A percentile compares a stretch with the other conserved stretches of the same genome.
Evolutionary conservation across 1,140 invertebrate species (phyloP).

Genomic region (Pissodes strobi): DNA sequence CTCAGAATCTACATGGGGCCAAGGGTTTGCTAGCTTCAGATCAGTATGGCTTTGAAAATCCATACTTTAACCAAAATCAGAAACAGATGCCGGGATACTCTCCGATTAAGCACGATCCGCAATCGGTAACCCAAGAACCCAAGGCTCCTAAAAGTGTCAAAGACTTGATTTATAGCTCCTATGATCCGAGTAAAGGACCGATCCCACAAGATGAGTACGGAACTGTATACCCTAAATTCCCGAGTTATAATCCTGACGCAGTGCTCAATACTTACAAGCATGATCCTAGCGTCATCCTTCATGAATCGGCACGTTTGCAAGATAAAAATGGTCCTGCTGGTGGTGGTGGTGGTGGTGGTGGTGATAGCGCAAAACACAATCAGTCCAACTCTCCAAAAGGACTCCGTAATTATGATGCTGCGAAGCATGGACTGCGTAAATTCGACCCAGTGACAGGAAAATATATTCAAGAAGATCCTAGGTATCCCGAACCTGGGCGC

Average conservation of each 20-base stretch:
- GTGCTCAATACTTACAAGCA: slow-evolving; percentile 18
- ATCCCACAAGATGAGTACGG: not conserved
- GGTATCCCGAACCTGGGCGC: not conserved
- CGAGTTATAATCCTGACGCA: not conserved
- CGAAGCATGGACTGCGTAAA: not conserved
- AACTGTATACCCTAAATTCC: not conserved
- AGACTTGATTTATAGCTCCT: slow-evolving; percentile 42
- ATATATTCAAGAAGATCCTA: not conserved
- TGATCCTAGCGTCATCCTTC: slow-evolving; percentile 8
- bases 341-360: not conserved
- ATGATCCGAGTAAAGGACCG: slow-evolving; percentile 27
- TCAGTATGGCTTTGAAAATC: slow-evolving; percentile 27
- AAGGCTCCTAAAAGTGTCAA: slow-evolving; percentile 35
- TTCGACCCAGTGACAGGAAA: not conserved
- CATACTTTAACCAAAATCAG: slow-evolving; percentile 21
- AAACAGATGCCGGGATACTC: slow-evolving; percentile 23
- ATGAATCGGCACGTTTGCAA: not conserved
- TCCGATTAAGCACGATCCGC: slow-evolving; percentile 21
- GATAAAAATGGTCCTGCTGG: not conserved
- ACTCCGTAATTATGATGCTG: no score
- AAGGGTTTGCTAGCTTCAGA: not conserved
- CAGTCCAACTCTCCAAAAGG: not conserved
- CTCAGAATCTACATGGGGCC: not conserved
- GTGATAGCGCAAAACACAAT: not conserved
- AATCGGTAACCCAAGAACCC: slow-evolving; percentile 32